Base-by-base conservation (phyloP, 2,113 vertebrate genomes). In the Hyperopisus bebe region DNA sequence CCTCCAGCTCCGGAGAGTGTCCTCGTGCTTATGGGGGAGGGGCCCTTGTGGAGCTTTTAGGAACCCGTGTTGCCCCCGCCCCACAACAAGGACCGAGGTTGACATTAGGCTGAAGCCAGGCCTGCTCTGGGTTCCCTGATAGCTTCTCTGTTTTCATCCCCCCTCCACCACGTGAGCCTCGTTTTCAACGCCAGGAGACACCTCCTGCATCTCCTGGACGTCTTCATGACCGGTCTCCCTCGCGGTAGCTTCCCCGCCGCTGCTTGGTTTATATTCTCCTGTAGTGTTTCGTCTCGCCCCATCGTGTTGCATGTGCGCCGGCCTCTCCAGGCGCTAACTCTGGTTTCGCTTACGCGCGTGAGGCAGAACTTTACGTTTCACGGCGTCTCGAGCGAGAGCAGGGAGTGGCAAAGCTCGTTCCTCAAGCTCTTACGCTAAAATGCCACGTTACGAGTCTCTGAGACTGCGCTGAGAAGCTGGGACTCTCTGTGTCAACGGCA, bases 381-480 rank as follows among this genome's bases (percentile, higher is more conserved):
- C 91, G 94, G 93, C 95, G 94, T 95, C 94, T 94, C 93, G 90
- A 90, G 87, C 47, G 92, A 92, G 90, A 74, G 88, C 7, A 24
- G 89, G 93, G 93, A 92, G 93, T 90, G 92, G 91, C 82, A 15
- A 53, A 53, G 51, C 92, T 91, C 92, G 93, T 95, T 95, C 95
- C 90, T 94, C 95, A 94, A 95, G 94, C 88, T 46, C 11, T 89
- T 92, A 90, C 50, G 51, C 91, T 91, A 91, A 93, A 17, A 27
- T 2, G 48, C 85, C 27, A 6, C 47, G 70, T 92, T 90, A 91
- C 90, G 91, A 89, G 92, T 90, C 92, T 90, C 89, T n/a, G 44
- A 93, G 93, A 94, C 93, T 90, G 90, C 90, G 77, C 90, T 92
- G 92, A 94, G 91, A 92, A 93, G 92, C 94, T 92, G 88, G 94